These are phyloP conservation scores for Ophioderma brevispina DNA, from an alignment of 35 echinoderm and acorn worm species.

Conservation along the genomic window DNA sequence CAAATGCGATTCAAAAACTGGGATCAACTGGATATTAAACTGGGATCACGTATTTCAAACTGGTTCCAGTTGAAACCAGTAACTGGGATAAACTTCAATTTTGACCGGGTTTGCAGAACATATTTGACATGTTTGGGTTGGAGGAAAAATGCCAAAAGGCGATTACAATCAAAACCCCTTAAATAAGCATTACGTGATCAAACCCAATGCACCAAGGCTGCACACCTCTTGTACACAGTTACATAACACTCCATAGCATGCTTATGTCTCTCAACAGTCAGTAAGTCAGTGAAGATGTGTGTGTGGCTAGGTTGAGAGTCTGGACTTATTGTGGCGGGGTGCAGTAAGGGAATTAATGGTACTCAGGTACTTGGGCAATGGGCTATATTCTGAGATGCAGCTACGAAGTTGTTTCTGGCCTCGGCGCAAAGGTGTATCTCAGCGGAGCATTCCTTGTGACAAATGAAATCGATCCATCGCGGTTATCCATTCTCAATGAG, in stretches of 20 bases:
- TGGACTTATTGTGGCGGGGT: constrained; percentile 75
- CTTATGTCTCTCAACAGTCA: constrained; percentile 75
- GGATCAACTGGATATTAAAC: no score
- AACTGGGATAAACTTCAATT: no score
- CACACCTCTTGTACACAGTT: constrained; percentile 64
- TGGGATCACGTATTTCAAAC: no score
- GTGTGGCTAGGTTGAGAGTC: constrained; percentile 70
- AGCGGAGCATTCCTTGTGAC: constrained; percentile 43
- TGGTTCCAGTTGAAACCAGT: no score
- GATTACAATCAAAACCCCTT: background rate
- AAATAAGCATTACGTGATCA: constrained; percentile 68
- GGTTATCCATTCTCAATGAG: no score
- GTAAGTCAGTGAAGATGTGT: constrained; percentile 93
- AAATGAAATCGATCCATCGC: constrained; percentile 1
- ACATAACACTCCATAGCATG: constrained; percentile 88
- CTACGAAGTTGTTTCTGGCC: constrained; percentile 90
- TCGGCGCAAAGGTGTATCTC: constrained; percentile 88
- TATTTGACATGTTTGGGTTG: no score
- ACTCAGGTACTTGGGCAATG: constrained; percentile 81
- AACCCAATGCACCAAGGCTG: constrained; percentile 95
- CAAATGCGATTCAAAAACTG: no score
- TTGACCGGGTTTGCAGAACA: no score
- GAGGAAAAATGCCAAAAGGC: no score
- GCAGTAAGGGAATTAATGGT: constrained; percentile 99
- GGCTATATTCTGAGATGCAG: constrained; percentile 84